These are phyloP conservation scores for Ochropleura plecta DNA, from an alignment of 2,888 invertebrate genomes.

Conservation along the genomic window DNA sequence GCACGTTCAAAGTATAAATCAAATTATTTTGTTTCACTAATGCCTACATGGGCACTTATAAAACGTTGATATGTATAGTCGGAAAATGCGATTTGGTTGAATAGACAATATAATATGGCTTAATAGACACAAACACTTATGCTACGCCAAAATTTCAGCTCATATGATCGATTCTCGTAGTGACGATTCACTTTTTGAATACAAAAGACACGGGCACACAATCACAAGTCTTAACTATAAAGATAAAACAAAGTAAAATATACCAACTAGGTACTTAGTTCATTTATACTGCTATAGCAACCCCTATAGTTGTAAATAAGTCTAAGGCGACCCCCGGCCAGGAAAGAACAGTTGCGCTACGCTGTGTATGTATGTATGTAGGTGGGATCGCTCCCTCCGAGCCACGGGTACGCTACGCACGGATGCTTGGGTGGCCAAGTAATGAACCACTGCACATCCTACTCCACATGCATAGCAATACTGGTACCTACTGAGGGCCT, in stretches of 20 bases:
- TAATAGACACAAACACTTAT: no score
- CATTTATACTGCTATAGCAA: background rate
- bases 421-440: background rate
- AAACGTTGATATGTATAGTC: no score
- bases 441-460: background rate
- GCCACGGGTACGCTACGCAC: background rate
- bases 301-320: no score
- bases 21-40: no score
- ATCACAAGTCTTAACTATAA: background rate
- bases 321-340: no score
- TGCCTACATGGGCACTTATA: no score
- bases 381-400: background rate
- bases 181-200: background rate
- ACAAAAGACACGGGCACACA: no score
- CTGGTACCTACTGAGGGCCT: background rate
- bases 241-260: background rate
- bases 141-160: background rate
- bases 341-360: background rate
- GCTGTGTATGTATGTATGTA: background rate
- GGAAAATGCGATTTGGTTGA: no score
- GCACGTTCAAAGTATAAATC: background rate
- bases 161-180: background rate
- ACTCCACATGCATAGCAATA: background rate
- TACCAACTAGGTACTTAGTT: background rate
- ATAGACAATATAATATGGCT: no score